Base-by-base conservation (phyloP, 2,113 vertebrate species). In the Rhinoderma darwinii region DNA sequence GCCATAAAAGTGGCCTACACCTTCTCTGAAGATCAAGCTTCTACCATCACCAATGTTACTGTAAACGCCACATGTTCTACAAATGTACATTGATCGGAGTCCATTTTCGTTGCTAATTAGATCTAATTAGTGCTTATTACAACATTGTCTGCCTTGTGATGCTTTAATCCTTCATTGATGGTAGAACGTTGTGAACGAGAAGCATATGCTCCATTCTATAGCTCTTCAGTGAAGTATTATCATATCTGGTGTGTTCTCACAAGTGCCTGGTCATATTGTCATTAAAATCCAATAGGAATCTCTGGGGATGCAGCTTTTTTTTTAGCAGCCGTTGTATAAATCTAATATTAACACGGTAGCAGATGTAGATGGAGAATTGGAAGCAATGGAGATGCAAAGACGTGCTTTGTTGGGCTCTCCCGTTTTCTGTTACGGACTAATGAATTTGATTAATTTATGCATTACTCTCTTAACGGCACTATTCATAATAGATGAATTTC, bases 401-500 rank as follows among this genome's bases (percentile, higher is more conserved):
- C 3, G 27, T 32, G 18, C 51, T 59, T 15, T 59, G 51, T 79
- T 37, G 32, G 43, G 3, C 35, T 4, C 5, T 32, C 11, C 39
- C 15, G 2, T 22, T 61, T 81, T 61, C 37, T 81, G 78, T n/a
- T 35, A 59, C 77, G 39, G 78, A 41, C 51, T 81, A 61, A 81
- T 81, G 37, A 81, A 61, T 81, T 56, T 37, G 37, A 61, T 35
- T 81, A 61, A 61, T 81, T 81, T 61, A 81, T 41, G 78, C 37
- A 27, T 81, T 81, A 41, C 78, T 41, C 54, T 27, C 54, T 61
- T 59, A 81, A 61, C 78, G 39, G 54, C 78, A 41, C 54, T 35
- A 61, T 81, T 41, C 37, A 41, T 61, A 81, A 61, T 41, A 41
- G 56, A 81, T 59, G 78, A 25, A 80, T 80, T 39, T 61, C 25